phyloP scores from a whole-genome alignment of 1,140 invertebrate genomes.

The Trichonephila clavata region DNA sequence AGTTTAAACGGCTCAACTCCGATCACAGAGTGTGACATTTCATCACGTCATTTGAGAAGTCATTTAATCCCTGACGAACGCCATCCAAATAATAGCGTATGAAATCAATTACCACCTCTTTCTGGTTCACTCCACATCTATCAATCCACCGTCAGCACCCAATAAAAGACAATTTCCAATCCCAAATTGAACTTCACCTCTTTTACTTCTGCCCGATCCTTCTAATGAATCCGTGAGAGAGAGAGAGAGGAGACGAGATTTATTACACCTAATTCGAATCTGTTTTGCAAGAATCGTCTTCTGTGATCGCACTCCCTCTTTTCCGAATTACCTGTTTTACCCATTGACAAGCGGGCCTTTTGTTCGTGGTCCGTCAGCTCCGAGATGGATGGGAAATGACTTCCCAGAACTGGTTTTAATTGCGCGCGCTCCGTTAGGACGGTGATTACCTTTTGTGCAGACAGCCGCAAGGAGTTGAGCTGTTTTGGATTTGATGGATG shows the following conservation, averaged over 20 bases:
- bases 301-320: conserved; percentile 20
- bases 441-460: conserved; percentile 26
- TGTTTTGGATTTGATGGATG: conserved; percentile 34
- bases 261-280: background rate
- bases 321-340: conserved; percentile 15
- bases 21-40: too few species aligned
- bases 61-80: background rate
- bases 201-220: background rate
- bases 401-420: conserved; percentile 27
- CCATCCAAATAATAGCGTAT: background rate
- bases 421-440: background rate
- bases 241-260: background rate
- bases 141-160: background rate
- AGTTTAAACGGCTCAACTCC: too few species aligned
- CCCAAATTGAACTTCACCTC: background rate
- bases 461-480: conserved; percentile 6
- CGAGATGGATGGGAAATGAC: conserved; percentile 21
- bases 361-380: background rate
- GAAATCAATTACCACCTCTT: too few species aligned
- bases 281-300: too few species aligned
- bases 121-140: too few species aligned
- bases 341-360: background rate
- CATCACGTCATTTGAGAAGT: too few species aligned
- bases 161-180: background rate
- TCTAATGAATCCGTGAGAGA: conserved; percentile 8